Percentiles rank a stretch among this genome's conserved stretches.
phyloP scores from a whole-genome alignment of 2,797 vertebrate species.

The Zenarchopterus dispar region DNA sequence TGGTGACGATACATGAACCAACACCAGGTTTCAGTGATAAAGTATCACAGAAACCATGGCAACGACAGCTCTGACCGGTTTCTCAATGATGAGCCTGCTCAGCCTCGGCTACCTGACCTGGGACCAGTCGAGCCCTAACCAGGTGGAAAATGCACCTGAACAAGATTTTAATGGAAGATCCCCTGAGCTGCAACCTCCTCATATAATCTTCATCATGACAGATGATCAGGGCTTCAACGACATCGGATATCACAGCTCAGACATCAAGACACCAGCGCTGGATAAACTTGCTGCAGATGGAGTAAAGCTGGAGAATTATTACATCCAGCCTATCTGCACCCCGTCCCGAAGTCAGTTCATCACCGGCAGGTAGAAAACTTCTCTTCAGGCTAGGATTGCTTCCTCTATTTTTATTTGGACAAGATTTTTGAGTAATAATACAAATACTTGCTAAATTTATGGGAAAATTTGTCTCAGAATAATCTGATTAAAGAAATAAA shows the following conservation, averaged over 20 bases:
- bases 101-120: slow-evolving; percentile 95
- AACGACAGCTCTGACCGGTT: slow-evolving; percentile 88
- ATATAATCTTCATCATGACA: slow-evolving; percentile 96
- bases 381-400: not conserved
- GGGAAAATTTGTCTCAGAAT: not conserved
- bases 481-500: not conserved
- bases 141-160: slow-evolving; percentile 84
- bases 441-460: not conserved
- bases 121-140: slow-evolving; percentile 91
- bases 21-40: slow-evolving; percentile 6
- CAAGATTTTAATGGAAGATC: slow-evolving; percentile 67
- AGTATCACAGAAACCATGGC: slow-evolving; percentile 75
- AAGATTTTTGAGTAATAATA: not conserved
- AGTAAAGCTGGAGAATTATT: slow-evolving; percentile 96
- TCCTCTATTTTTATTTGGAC: not conserved
- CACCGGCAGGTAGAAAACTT: slow-evolving; percentile 90
- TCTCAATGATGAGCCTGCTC: slow-evolving; percentile 93
- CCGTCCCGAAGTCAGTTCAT: slow-evolving; percentile 96
- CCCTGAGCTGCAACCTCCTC: slow-evolving; percentile 82
- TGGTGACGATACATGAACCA: slow-evolving; percentile 24
- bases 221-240: slow-evolving; percentile 98
- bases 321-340: slow-evolving; percentile 98
- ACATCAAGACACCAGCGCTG: slow-evolving; percentile 92
- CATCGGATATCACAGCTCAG: slow-evolving; percentile 93
- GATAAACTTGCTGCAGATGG: slow-evolving; percentile 94